Base-by-base conservation (phyloP, 2,888 invertebrate species). In the Cremastinae sp. region DNA sequence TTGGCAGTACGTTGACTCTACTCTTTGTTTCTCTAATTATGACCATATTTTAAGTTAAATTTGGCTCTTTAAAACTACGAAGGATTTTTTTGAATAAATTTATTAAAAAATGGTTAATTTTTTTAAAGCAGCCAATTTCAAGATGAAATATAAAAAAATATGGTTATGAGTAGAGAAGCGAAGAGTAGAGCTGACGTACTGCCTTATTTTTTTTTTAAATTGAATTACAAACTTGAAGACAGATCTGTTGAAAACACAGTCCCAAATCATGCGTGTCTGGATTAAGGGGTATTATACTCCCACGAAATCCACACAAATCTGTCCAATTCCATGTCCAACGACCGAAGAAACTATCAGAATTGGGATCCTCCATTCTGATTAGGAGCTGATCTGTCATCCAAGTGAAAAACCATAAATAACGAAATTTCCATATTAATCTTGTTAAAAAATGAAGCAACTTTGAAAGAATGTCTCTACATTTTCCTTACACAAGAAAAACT, bases 161-260 rank as follows among this genome's bases (percentile, higher is more conserved):
- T n/a, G n/a, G n/a, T n/a, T n/a, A n/a, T n/a, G n/a, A n/a, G n/a
- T n/a, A n/a, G n/a, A n/a, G n/a, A n/a, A n/a, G n/a, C n/a, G n/a
- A n/a, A n/a, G n/a, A n/a, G n/a, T n/a, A n/a, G n/a, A n/a, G n/a
- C n/a, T 28, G 28, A 28, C 28, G 5, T 28, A 5, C 28, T 3
- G 28, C 28, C 28, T 10, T 20, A 10, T 12, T 2, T 36, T 4
- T 20, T 47, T 9, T 3, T 34, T 5, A 47, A 41, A 14, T 22
- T 7, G 12, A n/a, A 18, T 18, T 0, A 70, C 75, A 69, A 59
- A 88, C 87, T 83, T 88, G 88, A 16, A 98, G 91, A 85, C 93
- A 94, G 61, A 97, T 90, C 89, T 95, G 94, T 89, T 97, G 96
- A 87, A 97, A 97, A 89, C 97, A 98, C 72, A 94, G 91, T 69